These are phyloP conservation scores for Lutjanus argentimaculatus DNA, from an alignment of 2,797 vertebrate species.

Conservation along the genomic window DNA sequence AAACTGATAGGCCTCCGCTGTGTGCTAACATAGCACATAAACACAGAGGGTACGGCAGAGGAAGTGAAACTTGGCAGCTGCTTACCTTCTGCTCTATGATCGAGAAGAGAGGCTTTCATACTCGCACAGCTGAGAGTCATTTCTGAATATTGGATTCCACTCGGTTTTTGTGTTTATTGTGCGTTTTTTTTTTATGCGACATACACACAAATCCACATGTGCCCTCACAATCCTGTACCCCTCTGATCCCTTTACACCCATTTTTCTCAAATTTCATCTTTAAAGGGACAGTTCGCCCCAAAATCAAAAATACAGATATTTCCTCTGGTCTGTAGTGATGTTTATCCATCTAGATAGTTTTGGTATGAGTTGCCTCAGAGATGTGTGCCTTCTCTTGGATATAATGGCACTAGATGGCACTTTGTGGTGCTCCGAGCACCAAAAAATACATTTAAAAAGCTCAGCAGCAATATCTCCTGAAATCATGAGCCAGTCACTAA, in stretches of 20 bases:
- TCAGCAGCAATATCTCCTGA: no score
- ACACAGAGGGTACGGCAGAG: slow-evolving; percentile 45
- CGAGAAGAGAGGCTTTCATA: slow-evolving; percentile 17
- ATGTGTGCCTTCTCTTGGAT: no score
- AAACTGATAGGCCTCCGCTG: slow-evolving; percentile 41
- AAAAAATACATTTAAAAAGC: no score
- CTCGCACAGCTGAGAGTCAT: slow-evolving; percentile 32
- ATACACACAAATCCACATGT: neutral
- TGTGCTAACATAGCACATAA: slow-evolving; percentile 57
- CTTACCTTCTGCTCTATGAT: slow-evolving; percentile 26
- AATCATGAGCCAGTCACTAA: no score
- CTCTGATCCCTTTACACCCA: neutral
- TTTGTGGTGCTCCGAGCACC: no score
- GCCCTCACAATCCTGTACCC: neutral
- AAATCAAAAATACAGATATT: no score
- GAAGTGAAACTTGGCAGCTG: slow-evolving; percentile 72
- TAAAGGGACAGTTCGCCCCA: no score
- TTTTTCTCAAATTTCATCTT: neutral
- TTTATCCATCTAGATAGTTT: no score
- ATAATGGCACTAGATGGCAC: no score
- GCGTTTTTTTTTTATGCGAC: neutral
- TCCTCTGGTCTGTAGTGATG: no score
- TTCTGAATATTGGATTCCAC: slow-evolving; percentile 21
- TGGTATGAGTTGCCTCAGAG: no score
- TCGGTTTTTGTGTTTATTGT: slow-evolving; percentile 12